Conservation (phyloP, 2,888 invertebrate genomes). For the Bombyx huttoni region DNA sequence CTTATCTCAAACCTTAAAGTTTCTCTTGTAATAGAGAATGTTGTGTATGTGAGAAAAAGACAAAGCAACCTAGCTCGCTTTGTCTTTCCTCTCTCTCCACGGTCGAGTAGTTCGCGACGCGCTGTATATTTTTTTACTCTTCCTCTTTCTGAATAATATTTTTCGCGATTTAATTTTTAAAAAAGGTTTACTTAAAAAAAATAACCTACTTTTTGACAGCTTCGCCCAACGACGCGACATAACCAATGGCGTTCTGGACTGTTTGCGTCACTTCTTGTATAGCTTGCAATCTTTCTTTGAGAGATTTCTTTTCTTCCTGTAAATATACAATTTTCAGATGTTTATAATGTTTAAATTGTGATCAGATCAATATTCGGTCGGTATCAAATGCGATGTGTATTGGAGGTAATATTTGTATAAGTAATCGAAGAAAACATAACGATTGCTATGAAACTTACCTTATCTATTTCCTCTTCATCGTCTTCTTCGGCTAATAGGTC, state of each 20-base stretch:
- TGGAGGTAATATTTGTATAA: too few species aligned
- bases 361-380: too few species aligned
- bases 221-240: slow-evolving; percentile 94
- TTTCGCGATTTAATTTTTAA: neutral
- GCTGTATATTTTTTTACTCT: neutral
- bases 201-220: slow-evolving; percentile 89
- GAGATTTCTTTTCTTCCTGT: slow-evolving; percentile 95
- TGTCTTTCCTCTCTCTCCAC: too few species aligned
- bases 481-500: slow-evolving; percentile 81
- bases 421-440: neutral
- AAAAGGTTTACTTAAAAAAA: too few species aligned
- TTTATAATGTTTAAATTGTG: neutral
- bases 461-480: slow-evolving; percentile 93
- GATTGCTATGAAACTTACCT: slow-evolving; percentile 51
- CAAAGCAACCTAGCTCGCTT: too few species aligned
- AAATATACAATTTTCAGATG: slow-evolving; percentile 8
- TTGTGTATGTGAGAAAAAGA: too few species aligned
- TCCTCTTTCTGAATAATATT: neutral
- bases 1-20: too few species aligned
- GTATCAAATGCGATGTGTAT: too few species aligned
- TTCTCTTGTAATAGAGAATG: too few species aligned
- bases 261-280: slow-evolving; percentile 98
- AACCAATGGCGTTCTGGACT: slow-evolving; percentile 96
- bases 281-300: slow-evolving; percentile 93
- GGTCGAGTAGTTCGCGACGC: too few species aligned